Conservation (phyloP, 2,797 vertebrate species). For the Lagorchestes hirsutus region DNA sequence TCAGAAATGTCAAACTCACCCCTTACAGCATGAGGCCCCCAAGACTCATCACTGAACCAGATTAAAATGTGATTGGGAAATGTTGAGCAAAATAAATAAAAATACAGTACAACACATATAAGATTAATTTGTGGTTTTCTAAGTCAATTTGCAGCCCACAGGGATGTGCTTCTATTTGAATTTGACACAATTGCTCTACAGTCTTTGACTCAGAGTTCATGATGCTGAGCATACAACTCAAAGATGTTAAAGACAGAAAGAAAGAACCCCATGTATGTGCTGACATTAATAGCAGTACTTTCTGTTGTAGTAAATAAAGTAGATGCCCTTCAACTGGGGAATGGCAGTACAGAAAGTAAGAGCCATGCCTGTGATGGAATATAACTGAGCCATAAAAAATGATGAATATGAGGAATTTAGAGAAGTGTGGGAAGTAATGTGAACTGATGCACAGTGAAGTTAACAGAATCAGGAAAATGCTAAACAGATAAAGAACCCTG, state of each 20-base stretch:
- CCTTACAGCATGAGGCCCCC: neutral
- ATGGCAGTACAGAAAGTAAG: neutral
- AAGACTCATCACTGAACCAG: neutral
- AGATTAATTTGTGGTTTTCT: neutral
- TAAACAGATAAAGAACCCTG: neutral
- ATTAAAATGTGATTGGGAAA: neutral
- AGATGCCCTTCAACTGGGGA: neutral
- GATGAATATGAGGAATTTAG: neutral
- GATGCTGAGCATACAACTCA: neutral
- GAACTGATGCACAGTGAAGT: neutral
- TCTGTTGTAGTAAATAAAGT: neutral
- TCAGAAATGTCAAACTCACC: neutral
- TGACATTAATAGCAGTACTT: neutral
- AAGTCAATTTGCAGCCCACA: neutral
- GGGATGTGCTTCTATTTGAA: neutral
- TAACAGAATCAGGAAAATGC: neutral
- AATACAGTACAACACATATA: neutral
- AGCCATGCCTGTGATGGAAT: neutral
- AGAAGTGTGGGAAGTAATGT: neutral
- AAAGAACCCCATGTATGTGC: neutral
- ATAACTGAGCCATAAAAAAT: neutral
- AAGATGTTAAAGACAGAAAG: neutral
- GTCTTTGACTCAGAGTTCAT: neutral
- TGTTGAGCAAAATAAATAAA: neutral
- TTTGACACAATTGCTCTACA: neutral